phyloP scores from a whole-genome alignment of 2,113 vertebrate species.

The Rhea americana region DNA sequence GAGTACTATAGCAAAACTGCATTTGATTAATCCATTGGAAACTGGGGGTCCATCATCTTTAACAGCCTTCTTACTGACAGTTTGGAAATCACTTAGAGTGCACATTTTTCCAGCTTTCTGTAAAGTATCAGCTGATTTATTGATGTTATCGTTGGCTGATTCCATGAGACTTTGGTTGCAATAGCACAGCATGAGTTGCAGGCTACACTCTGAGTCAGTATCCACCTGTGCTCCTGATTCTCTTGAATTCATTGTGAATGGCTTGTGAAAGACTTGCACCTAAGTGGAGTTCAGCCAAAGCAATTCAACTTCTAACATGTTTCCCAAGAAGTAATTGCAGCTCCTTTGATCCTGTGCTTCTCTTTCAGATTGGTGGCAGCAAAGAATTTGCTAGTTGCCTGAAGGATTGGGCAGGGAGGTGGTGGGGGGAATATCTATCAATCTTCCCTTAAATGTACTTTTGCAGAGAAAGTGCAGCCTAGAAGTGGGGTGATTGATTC shows the following conservation, averaged over 20 bases:
- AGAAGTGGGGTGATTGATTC: too few species aligned
- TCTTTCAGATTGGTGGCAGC: not conserved
- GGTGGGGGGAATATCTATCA: not conserved
- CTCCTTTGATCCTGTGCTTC: not conserved
- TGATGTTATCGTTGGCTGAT: not conserved
- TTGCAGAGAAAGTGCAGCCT: not conserved
- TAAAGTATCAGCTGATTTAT: not conserved
- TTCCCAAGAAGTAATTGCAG: not conserved
- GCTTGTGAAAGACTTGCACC: not conserved
- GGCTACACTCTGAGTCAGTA: not conserved
- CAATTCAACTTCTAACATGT: not conserved
- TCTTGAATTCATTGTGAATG: not conserved
- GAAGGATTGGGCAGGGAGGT: not conserved
- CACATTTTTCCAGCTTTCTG: not conserved
- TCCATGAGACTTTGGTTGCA: fast-evolving
- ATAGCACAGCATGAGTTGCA: fast-evolving
- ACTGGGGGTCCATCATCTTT: too few species aligned
- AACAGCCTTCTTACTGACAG: too few species aligned
- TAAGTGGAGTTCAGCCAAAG: not conserved
- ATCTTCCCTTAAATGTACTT: not conserved
- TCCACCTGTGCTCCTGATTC: not conserved
- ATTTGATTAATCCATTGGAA: not conserved
- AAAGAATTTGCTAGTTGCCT: not conserved
- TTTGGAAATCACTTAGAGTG: not conserved
- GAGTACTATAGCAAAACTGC: not conserved